These are phyloP conservation scores for Pogonomyrmex barbatus DNA, from an alignment of 1,140 invertebrate genomes.

Conservation along the genomic window DNA sequence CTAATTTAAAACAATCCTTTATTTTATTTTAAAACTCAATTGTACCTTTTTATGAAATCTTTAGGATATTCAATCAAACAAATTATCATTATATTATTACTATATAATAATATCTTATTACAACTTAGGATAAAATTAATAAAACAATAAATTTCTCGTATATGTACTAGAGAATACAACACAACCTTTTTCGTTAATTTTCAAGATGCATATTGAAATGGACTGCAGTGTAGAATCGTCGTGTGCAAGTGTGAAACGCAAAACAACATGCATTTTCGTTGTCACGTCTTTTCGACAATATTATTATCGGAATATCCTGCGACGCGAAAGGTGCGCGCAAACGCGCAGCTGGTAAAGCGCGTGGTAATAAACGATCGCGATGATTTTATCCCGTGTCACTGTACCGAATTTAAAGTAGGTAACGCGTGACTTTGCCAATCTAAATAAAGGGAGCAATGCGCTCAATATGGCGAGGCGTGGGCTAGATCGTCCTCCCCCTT, in stretches of 20 bases:
- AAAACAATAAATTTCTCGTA: neutral
- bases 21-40: neutral
- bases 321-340: constrained; percentile 20
- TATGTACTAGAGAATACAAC: neutral
- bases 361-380: constrained; percentile 50
- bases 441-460: constrained; percentile 54
- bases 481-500: constrained; percentile 53
- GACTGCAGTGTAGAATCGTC: neutral
- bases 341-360: constrained; percentile 36
- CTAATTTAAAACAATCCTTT: neutral
- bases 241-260: neutral
- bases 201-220: neutral
- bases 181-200: neutral
- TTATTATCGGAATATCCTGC: constrained; percentile 64
- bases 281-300: constrained; percentile 39
- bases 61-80: neutral
- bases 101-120: neutral
- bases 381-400: constrained; percentile 46
- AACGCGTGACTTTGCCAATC: constrained; percentile 55
- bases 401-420: constrained; percentile 56
- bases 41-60: neutral
- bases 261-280: neutral
- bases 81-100: neutral
- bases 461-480: constrained; percentile 73
- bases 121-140: neutral